A percentile compares a stretch with the other conserved stretches of the same genome.
phyloP scores from a whole-genome alignment of 2,113 vertebrate genomes.

The Coptodon bakossiorum region DNA sequence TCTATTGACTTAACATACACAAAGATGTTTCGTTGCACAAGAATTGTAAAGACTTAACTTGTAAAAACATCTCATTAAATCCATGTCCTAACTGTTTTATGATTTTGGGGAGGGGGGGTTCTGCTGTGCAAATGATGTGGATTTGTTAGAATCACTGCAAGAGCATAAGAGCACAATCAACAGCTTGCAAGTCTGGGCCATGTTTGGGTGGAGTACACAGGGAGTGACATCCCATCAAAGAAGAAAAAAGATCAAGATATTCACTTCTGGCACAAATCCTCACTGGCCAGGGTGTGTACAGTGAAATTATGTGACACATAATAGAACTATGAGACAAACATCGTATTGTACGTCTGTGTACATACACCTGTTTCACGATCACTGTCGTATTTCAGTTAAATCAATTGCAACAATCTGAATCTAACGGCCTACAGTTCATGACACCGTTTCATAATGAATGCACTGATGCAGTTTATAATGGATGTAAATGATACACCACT shows the following conservation, averaged over 20 bases:
- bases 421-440: not conserved
- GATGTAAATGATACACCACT: not conserved
- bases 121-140: slow-evolving; percentile 7
- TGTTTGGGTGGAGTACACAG: slow-evolving; percentile 22
- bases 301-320: slow-evolving; percentile 5
- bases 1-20: slow-evolving; percentile 5
- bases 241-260: slow-evolving; percentile 17
- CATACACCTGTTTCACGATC: slow-evolving; percentile 37
- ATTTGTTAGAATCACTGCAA: not conserved
- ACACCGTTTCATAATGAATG: not conserved
- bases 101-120: not conserved
- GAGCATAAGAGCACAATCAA: not conserved
- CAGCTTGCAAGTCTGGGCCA: slow-evolving; percentile 23
- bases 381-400: not conserved
- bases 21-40: not conserved
- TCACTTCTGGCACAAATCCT: slow-evolving; percentile 7
- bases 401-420: not conserved
- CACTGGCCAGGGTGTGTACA: slow-evolving; percentile 26
- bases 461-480: not conserved
- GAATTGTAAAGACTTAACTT: not conserved
- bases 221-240: not conserved
- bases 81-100: not conserved
- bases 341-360: slow-evolving; percentile 1
- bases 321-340: slow-evolving; percentile 8
- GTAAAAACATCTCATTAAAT: not conserved